Percentiles rank a stretch among this genome's conserved stretches.
Conservation (phyloP, 1,140 invertebrate genomes). For the Drosophila triauraria region DNA sequence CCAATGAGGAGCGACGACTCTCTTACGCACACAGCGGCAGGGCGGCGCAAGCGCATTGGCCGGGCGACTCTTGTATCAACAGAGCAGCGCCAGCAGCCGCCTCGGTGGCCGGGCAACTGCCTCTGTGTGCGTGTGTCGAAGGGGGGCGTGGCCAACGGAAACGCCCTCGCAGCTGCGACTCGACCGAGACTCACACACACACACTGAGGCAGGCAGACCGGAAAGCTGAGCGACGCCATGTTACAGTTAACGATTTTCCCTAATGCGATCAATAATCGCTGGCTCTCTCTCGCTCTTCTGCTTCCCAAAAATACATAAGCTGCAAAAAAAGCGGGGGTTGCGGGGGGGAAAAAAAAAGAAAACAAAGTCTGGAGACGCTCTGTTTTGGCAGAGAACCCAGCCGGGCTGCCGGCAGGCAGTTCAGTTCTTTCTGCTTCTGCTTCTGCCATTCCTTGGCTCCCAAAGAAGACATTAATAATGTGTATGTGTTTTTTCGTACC, state of each 20-base stretch:
- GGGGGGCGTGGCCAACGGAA: slow-evolving; percentile 63
- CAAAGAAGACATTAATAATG: slow-evolving; percentile 70
- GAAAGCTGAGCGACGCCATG: slow-evolving; percentile 80
- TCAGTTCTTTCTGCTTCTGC: slow-evolving; percentile 10
- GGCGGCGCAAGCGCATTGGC: slow-evolving; percentile 76
- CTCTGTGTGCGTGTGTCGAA: slow-evolving; percentile 2
- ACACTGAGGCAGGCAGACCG: slow-evolving; percentile 6
- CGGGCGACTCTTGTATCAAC: slow-evolving; percentile 70
- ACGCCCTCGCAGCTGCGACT: slow-evolving; percentile 60
- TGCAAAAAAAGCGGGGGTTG: not conserved
- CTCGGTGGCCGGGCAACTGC: slow-evolving; percentile 68
- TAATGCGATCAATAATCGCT: slow-evolving; percentile 81
- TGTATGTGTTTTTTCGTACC: slow-evolving; percentile 24
- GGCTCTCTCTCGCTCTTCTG: slow-evolving; percentile 49
- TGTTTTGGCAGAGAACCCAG: slow-evolving; percentile 70
- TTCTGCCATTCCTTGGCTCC: slow-evolving; percentile 46
- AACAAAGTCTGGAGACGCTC: slow-evolving; percentile 39
- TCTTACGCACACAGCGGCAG: slow-evolving; percentile 73
- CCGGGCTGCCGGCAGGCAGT: not conserved
- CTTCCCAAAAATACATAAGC: slow-evolving; percentile 5
- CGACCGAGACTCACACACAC: not conserved
- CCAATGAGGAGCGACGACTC: slow-evolving; percentile 67
- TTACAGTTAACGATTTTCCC: slow-evolving; percentile 83
- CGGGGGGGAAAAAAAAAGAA: slow-evolving; percentile 7
- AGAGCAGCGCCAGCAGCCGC: slow-evolving; percentile 39